Base-by-base conservation (phyloP, 2,797 vertebrate genomes). In the Danio aesculapii region DNA sequence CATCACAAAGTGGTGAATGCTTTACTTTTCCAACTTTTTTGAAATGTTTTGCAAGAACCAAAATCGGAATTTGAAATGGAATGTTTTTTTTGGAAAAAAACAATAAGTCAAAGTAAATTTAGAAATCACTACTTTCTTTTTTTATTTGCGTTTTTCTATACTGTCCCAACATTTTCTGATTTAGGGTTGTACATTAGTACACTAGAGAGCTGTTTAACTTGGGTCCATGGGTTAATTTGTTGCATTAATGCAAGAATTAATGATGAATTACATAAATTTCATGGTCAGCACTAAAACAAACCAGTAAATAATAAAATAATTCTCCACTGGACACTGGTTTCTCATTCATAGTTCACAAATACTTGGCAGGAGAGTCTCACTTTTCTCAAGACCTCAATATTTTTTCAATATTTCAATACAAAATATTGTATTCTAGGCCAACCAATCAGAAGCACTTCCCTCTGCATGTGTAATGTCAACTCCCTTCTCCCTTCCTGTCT, bases 401-500 rank as follows among this genome's bases (percentile, higher is more conserved):
- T n/a, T n/a, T n/a, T n/a, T n/a, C n/a, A n/a, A n/a, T n/a, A n/a
- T n/a, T 83, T 86, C 58, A 75, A 82, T 81, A 77, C 84, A 55
- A 59, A 59, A 85, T 57, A 77, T 39, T 68, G 63, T 75, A 82
- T 71, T 78, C 83, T 81, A 81, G 83, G 76, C 73, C 80, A 82
- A 58, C 61, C 85, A 85, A 66, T 81, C 55, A 58, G 72, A 81
- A 68, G 49, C 55, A 55, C 73, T 81, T 79, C 63, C 72, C 21
- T 81, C 86, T 81, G 83, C 67, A 83, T 83, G 84, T 87, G 75
- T 88, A 86, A 75, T 57, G 79, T 81, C 84, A 13, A 77, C 81
- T 83, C 75, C 79, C 77, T 84, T 80, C 83, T 79, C 52, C 58
- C 83, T 86, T 86, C 81, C 73, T 82, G 81, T 84, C 84, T 85